Conservation (phyloP, 2,888 invertebrate genomes). For the Mellilla xanthometata region DNA sequence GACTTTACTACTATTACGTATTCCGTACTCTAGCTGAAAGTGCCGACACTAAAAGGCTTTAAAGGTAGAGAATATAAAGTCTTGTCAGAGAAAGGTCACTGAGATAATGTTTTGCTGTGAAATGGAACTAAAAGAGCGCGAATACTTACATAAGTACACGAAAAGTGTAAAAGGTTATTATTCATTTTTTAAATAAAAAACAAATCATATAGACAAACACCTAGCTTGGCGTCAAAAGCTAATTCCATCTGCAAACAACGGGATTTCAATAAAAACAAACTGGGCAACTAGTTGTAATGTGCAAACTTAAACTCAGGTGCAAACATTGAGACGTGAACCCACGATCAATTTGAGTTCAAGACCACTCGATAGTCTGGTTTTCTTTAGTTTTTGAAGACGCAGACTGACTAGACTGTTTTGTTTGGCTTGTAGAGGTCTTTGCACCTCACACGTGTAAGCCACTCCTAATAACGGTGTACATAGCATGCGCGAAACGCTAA, state of each 20-base stretch:
- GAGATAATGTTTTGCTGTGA: no score
- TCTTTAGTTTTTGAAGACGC: conserved; percentile 21
- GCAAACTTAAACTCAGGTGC: conserved; percentile 6
- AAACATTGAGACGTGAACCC: conserved; percentile 9
- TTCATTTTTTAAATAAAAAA: no score
- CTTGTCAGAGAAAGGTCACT: no score
- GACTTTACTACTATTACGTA: no score
- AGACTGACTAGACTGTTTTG: conserved; percentile 18
- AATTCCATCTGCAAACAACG: conserved; percentile 8
- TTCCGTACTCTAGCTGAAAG: no score
- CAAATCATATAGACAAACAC: background rate
- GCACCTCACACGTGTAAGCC: conserved; percentile 22
- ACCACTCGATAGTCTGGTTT: conserved; percentile 22
- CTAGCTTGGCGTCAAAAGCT: background rate
- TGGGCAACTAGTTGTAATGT: background rate
- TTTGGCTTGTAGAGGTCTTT: conserved; percentile 23
- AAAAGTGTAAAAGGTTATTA: no score
- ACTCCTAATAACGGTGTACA: no score
- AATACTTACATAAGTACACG: no score
- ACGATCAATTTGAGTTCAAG: conserved; percentile 16
- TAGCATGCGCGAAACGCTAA: background rate
- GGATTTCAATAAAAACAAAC: conserved; percentile 2
- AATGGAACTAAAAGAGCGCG: no score
- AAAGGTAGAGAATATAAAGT: no score
- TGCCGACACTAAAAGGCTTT: no score